Evolutionary conservation across 2,888 invertebrate species (phyloP).

Genomic region (Agriopis aurantiaria): DNA sequence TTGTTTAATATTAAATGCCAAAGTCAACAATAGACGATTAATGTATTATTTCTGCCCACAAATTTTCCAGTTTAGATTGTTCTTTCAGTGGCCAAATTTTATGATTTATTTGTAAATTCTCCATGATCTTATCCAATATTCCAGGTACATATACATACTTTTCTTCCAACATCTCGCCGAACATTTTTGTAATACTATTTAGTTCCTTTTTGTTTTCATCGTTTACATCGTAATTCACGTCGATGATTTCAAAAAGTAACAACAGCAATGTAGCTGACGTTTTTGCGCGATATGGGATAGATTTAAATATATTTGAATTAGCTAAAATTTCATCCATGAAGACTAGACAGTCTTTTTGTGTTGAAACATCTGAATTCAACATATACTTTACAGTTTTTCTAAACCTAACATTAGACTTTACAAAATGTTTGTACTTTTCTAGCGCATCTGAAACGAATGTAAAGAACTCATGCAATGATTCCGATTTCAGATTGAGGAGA

Average conservation of each 20-base stretch:
- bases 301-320: not conserved
- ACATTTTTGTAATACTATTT: constrained; percentile 51
- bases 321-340: not conserved
- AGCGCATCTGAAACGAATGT: constrained; percentile 48
- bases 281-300: constrained; percentile 1
- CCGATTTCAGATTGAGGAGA: constrained; percentile 48
- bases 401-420: constrained; percentile 56
- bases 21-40: not conserved
- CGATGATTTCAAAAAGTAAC: constrained; percentile 54
- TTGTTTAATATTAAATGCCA: not conserved
- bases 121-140: constrained; percentile 50
- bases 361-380: not conserved
- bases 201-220: constrained; percentile 52
- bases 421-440: constrained; percentile 49
- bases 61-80: constrained; percentile 53
- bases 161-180: constrained; percentile 46
- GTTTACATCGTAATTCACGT: constrained; percentile 57
- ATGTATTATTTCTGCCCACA: constrained; percentile 56
- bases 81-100: constrained; percentile 57
- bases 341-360: constrained; percentile 14
- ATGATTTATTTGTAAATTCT: constrained; percentile 59
- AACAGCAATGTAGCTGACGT: constrained; percentile 38
- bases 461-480: constrained; percentile 53
- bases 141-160: constrained; percentile 2
- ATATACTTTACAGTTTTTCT: constrained; percentile 48